phyloP scores from a whole-genome alignment of 2,113 vertebrate genomes.

The Formicarius rufipectus region DNA sequence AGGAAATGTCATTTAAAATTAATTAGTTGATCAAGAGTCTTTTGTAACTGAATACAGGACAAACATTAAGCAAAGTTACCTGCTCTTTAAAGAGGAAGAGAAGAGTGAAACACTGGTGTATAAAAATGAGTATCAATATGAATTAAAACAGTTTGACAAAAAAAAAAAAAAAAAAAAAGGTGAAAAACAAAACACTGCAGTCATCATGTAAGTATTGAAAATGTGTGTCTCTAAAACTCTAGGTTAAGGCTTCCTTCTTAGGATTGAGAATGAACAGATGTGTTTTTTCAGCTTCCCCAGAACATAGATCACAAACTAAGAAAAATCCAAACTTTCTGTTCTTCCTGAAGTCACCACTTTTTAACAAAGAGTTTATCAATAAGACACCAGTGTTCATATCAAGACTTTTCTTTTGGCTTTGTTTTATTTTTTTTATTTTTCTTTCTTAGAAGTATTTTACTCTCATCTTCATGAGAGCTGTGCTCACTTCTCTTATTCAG shows the following conservation, averaged over 20 bases:
- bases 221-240: neutral
- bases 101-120: neutral
- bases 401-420: neutral
- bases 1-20: neutral
- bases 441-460: neutral
- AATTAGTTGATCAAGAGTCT: neutral
- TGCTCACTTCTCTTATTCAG: neutral
- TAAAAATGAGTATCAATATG: neutral
- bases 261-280: neutral
- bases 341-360: neutral
- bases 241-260: neutral
- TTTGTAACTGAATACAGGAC: neutral
- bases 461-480: neutral
- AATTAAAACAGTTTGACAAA: neutral
- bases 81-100: neutral
- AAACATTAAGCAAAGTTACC: neutral
- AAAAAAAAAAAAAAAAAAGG: too few species aligned
- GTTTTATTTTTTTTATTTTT: neutral
- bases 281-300: neutral
- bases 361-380: neutral
- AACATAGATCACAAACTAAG: neutral
- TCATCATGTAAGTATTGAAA: neutral
- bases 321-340: neutral
- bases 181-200: neutral
- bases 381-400: neutral